Conservation (phyloP, 2,888 invertebrate species). For the Coleophora deauratella region DNA sequence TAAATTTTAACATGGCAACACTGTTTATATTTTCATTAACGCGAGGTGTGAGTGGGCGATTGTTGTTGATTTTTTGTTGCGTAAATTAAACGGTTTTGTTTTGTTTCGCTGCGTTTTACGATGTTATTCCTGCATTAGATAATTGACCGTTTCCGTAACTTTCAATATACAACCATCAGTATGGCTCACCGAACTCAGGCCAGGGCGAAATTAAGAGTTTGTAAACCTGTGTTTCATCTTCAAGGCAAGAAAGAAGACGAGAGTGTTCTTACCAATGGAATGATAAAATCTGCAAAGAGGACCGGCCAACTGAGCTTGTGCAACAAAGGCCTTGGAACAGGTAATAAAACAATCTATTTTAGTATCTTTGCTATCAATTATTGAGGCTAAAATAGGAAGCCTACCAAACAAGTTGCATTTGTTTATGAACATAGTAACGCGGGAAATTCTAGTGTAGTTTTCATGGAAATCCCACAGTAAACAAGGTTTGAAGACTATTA, state of each 20-base stretch:
- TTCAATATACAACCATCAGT: not conserved
- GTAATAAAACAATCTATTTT: constrained; percentile 50
- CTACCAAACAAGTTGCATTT: too few species aligned
- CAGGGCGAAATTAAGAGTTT: constrained; percentile 50
- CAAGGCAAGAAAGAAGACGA: constrained; percentile 83
- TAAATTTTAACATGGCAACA: too few species aligned
- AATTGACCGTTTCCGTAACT: too few species aligned
- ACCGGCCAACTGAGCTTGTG: constrained; percentile 87
- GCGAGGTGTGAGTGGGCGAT: not conserved
- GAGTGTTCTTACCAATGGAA: constrained; percentile 77
- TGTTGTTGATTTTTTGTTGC: constrained; percentile 4
- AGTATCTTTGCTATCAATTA: too few species aligned
- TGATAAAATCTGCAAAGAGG: constrained; percentile 86
- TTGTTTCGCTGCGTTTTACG: constrained; percentile 1
- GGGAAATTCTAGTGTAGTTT: too few species aligned
- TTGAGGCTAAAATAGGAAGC: too few species aligned
- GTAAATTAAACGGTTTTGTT: constrained; percentile 3
- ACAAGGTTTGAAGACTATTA: too few species aligned
- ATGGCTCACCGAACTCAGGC: constrained; percentile 15
- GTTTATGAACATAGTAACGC: too few species aligned
- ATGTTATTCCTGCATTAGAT: constrained; percentile 1
- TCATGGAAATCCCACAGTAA: too few species aligned
- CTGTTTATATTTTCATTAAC: too few species aligned
- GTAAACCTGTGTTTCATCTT: constrained; percentile 77
- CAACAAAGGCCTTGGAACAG: constrained; percentile 80